Evolutionary conservation across 2,888 invertebrate species (phyloP), one percentile per base, ranked within the genome.

Genomic region (Sussaba pulchella): DNA sequence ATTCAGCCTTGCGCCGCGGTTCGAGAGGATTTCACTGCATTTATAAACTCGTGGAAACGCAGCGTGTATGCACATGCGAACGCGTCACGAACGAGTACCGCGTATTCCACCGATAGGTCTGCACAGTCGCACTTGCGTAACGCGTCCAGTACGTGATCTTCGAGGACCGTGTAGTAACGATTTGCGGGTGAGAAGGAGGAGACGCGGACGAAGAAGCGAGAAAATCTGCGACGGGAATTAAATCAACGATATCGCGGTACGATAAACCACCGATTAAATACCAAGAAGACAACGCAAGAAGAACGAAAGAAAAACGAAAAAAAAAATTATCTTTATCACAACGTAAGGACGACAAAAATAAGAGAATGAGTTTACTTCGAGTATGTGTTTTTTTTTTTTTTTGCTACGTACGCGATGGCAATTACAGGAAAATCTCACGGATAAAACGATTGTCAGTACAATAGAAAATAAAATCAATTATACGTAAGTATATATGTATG

Each of bases 211-310:
- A 41, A 21, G 2, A 10, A 17, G 59, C 59, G 41, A 61, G 41
- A 5, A 26, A 39, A 63, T n/a, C 43, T 14, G 36, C 0, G 24
- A 21, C 24, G 24, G 3, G 24, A 0, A 52, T 52, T 21, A 24
- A 10, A 52, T 24, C n/a, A 1, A 19, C 17, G 64, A 47, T 64
- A 64, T 64, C 64, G 31, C 47, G 64, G 31, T 17, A 19, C 31
- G 64, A 47, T 64, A 47, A 63, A 64, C 39, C 47, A 12, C 17
- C 64, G 45, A 57, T 45, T 43, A 50, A 17, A n/a, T 43, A 45
- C 17, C 8, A 6, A n/a, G 57, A 59, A n/a, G 57, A 45, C n/a
- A 31, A 54, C 9, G 17, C 2, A n/a, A 14, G 4, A 14, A 9
- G 9, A 26, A 19, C 31, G 17, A 5, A 43, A 19, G 17, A 17